Conservation (phyloP, 1,140 invertebrate species). For the Hermetia illucens region DNA sequence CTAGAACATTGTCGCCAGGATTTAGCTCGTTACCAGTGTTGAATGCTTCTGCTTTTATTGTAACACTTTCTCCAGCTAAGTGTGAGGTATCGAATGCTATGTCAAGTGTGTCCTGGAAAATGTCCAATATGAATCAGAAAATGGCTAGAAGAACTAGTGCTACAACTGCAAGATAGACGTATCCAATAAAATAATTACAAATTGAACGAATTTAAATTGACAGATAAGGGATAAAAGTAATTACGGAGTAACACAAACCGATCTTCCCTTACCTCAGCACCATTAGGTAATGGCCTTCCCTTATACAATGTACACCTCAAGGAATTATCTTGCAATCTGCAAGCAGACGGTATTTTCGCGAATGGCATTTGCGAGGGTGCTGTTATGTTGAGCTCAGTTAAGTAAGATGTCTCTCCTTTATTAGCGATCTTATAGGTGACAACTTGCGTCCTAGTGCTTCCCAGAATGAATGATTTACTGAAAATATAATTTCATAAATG, state of each 20-base stretch:
- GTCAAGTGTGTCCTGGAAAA: too few relatives aligned
- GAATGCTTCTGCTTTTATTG: constrained; percentile 10
- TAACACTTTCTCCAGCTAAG: constrained; percentile 8
- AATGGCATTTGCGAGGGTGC: constrained; percentile 12
- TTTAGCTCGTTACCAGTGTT: constrained; percentile 18
- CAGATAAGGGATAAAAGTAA: too few relatives aligned
- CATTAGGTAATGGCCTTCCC: constrained; percentile 5
- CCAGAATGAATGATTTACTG: constrained; percentile 13
- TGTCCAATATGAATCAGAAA: not conserved
- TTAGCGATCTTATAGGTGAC: constrained; percentile 15
- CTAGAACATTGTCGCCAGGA: constrained; percentile 7
- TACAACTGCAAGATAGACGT: too few relatives aligned
- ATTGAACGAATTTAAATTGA: too few relatives aligned
- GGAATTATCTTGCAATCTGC: constrained; percentile 3
- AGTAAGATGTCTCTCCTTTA: constrained; percentile 19
- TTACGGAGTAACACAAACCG: too few relatives aligned
- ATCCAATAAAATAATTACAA: too few relatives aligned
- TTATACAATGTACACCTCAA: constrained; percentile 6
- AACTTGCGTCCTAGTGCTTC: constrained; percentile 11
- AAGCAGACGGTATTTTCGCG: constrained; percentile 15
- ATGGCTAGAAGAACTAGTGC: not conserved
- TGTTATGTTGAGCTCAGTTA: constrained; percentile 11
- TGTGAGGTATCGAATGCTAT: constrained; percentile 14
- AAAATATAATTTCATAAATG: too few relatives aligned
- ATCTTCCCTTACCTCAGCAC: constrained; percentile 12